Base-by-base conservation (phyloP, 2,113 vertebrate species). In the Macroglossus sobrinus region DNA sequence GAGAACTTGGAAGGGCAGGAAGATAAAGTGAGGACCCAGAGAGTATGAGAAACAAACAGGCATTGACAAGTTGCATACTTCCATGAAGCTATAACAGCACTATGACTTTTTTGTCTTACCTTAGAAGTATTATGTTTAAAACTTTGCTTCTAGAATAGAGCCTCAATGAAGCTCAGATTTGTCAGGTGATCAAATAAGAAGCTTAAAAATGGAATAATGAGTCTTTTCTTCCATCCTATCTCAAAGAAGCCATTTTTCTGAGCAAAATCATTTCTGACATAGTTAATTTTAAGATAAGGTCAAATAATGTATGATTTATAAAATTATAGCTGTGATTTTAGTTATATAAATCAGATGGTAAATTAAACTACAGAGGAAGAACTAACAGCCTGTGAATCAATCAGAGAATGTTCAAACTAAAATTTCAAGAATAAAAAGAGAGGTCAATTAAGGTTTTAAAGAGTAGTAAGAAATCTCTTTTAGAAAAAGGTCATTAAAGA, bases 401-500 rank as follows among this genome's bases (percentile, higher is more conserved):
- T 82, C 43, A 69, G 63, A 96, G 33, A 85, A 40, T 50, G 68
- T 15, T 75, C 15, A 22, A 91, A 78, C n/a, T 89, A 45, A 82
- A 89, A 68, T 80, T 89, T 85, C 38, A 92, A 69, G 47, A 53
- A 76, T 72, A 63, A 96, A 92, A 92, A 61, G 38, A 79, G 35
- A 92, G 43, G 24, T 91, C 55, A 96, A 57, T 55, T 72, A 68
- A 82, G 26, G 74, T 96, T 95, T 95, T 75, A 13, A 69, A 69
- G 43, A 88, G 33, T 64, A 76, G 71, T 95, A 89, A 89, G 59
- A 88, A 96, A 85, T 4, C 22, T 93, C 45, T 89, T 80, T 75
- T 30, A 89, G 76, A 22, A 89, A 89, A 0, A 19, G 61, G 61
- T 91, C 94, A 92, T 89, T 96, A 89, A 95, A 91, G n/a, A 68